These are phyloP conservation scores for Lasioglossum leucozonium DNA, from an alignment of 2,888 invertebrate genomes.

Conservation along the genomic window DNA sequence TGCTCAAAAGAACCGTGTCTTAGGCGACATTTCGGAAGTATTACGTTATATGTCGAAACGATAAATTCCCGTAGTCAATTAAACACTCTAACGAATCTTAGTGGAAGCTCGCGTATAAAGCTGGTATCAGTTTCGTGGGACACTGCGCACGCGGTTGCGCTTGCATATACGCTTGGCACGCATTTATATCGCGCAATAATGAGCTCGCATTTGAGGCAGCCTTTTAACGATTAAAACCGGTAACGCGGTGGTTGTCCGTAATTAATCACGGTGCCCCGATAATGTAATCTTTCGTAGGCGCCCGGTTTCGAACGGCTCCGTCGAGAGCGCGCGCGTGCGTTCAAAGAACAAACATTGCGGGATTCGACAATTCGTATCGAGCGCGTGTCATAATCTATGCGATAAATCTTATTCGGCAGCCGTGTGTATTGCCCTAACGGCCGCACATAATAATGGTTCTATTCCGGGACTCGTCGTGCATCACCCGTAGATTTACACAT, in stretches of 20 bases:
- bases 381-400: constrained; percentile 23
- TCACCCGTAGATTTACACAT: constrained; percentile 64
- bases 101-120: neutral
- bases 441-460: constrained; percentile 61
- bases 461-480: constrained; percentile 52
- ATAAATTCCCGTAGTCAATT: neutral
- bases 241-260: neutral
- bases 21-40: neutral
- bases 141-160: neutral
- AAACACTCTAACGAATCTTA: neutral
- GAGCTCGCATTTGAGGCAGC: neutral
- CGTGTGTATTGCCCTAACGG: constrained; percentile 21
- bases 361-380: constrained; percentile 3
- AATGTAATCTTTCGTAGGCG: neutral
- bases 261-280: neutral
- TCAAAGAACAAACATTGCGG: constrained; percentile 13
- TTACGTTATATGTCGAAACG: neutral
- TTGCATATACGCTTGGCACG: neutral
- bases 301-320: neutral
- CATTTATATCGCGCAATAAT: neutral
- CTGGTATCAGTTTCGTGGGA: neutral
- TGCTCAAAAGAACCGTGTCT: no score
- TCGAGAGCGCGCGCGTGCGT: neutral
- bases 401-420: constrained; percentile 51
- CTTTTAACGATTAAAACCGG: constrained; percentile 1